A percentile compares a stretch with the other conserved stretches of the same genome.
These are phyloP conservation scores for Rallus limicola DNA, from an alignment of 2,113 vertebrate genomes.

Conservation along the genomic window DNA sequence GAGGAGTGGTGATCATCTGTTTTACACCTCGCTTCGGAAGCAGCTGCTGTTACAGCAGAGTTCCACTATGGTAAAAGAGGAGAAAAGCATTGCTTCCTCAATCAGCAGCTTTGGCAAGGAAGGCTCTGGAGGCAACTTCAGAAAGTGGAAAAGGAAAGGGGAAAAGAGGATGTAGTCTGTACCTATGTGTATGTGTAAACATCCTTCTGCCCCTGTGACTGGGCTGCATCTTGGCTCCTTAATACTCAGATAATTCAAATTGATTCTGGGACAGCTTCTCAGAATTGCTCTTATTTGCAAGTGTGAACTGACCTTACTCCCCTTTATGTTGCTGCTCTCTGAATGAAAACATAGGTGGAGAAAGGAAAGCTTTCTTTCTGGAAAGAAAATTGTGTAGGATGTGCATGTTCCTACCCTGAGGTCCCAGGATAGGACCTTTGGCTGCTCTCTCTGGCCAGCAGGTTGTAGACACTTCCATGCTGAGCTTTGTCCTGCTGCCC, in stretches of 20 bases:
- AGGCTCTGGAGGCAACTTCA: not conserved
- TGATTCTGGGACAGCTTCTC: not conserved
- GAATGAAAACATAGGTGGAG: not conserved
- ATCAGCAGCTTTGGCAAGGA: not conserved
- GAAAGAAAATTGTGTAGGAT: not conserved
- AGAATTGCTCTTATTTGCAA: not conserved
- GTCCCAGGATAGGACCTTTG: not conserved
- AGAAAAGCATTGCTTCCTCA: not conserved
- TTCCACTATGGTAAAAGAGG: not conserved
- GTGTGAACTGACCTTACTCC: not conserved
- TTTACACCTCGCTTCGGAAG: not conserved
- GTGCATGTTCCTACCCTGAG: rapidly evolving
- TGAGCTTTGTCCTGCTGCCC: not conserved
- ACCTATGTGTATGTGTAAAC: not conserved
- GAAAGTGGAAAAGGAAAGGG: not conserved
- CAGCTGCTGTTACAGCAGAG: not conserved
- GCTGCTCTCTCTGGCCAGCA: not conserved
- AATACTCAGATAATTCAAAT: not conserved
- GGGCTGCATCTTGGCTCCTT: not conserved
- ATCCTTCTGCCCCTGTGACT: not conserved
- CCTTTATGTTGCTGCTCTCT: not conserved
- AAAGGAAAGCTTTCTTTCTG: not conserved
- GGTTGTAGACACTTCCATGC: not conserved
- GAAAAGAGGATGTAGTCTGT: not conserved
- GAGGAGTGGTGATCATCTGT: not conserved